Percentiles rank a stretch among this genome's conserved stretches.
Evolutionary conservation across 1,140 invertebrate species (phyloP).

Genomic region (Popillia japonica): DNA sequence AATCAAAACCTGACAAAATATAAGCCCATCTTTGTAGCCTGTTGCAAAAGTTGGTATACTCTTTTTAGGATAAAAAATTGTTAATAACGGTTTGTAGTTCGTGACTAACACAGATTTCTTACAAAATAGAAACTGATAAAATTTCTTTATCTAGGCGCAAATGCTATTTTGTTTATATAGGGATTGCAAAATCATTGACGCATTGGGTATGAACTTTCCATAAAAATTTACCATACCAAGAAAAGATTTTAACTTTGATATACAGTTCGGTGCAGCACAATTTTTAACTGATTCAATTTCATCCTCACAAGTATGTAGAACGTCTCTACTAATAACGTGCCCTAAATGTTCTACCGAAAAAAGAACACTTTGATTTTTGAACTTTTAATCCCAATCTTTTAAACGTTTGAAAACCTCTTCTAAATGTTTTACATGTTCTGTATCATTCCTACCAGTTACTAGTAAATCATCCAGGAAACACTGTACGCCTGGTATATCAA

Average conservation of each 20-base stretch:
- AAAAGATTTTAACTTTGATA: slow-evolving; percentile 53
- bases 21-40: slow-evolving; percentile 55
- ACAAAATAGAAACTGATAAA: too few relatives aligned
- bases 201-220: too few relatives aligned
- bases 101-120: too few relatives aligned
- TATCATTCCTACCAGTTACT: slow-evolving; percentile 45
- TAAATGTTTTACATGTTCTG: slow-evolving; percentile 37
- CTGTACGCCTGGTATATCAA: too few relatives aligned
- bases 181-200: slow-evolving; percentile 45
- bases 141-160: slow-evolving; percentile 63
- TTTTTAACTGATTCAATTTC: slow-evolving; percentile 47
- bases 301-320: too few relatives aligned
- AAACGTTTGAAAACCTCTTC: slow-evolving; percentile 26
- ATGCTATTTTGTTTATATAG: slow-evolving; percentile 60
- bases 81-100: slow-evolving; percentile 63
- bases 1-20: slow-evolving; percentile 50
- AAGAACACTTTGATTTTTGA: slow-evolving; percentile 32
- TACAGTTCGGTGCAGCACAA: slow-evolving; percentile 47
- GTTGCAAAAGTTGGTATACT: slow-evolving; percentile 53
- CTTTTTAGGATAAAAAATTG: slow-evolving; percentile 57
- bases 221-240: slow-evolving; percentile 59
- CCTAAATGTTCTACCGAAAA: slow-evolving; percentile 29
- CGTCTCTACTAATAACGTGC: too few relatives aligned
- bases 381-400: slow-evolving; percentile 35
- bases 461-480: slow-evolving; percentile 55